A percentile compares a stretch with the other conserved stretches of the same genome.
phyloP scores from a whole-genome alignment of 2,113 vertebrate species.

The Ailurus styani region DNA sequence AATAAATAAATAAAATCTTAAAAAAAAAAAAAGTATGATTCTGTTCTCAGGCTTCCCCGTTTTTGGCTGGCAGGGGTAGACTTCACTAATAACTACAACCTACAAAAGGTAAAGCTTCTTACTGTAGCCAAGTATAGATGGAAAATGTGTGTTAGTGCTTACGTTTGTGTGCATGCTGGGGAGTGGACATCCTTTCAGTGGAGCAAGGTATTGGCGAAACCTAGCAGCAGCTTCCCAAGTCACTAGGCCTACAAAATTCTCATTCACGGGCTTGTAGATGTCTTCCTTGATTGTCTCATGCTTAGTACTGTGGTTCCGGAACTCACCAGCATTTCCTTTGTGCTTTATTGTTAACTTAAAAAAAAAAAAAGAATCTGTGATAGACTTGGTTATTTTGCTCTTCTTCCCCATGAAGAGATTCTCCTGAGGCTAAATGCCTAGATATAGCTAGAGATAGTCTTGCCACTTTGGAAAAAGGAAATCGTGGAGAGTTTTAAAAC shows the following conservation, averaged over 20 bases:
- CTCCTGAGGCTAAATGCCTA: background rate
- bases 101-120: background rate
- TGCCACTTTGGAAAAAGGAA: background rate
- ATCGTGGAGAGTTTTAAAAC: background rate
- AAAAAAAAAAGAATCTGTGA: background rate
- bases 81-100: background rate
- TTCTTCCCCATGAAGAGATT: background rate
- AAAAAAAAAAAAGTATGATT: background rate
- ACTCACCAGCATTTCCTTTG: too few species aligned
- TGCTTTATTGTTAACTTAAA: background rate
- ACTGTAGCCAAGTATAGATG: background rate
- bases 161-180: too few species aligned
- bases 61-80: background rate
- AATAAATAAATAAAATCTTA: too few species aligned
- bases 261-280: accelerated
- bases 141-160: accelerated
- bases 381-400: accelerated
- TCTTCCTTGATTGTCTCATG: accelerated
- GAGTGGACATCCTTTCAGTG: background rate
- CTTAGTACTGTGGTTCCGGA: background rate
- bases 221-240: background rate
- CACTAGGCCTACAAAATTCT: background rate
- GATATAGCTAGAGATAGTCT: background rate
- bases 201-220: too few species aligned
- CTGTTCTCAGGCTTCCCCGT: background rate